These are phyloP conservation scores for Turnix velox DNA, from an alignment of 2,113 vertebrate genomes.

Conservation along the genomic window DNA sequence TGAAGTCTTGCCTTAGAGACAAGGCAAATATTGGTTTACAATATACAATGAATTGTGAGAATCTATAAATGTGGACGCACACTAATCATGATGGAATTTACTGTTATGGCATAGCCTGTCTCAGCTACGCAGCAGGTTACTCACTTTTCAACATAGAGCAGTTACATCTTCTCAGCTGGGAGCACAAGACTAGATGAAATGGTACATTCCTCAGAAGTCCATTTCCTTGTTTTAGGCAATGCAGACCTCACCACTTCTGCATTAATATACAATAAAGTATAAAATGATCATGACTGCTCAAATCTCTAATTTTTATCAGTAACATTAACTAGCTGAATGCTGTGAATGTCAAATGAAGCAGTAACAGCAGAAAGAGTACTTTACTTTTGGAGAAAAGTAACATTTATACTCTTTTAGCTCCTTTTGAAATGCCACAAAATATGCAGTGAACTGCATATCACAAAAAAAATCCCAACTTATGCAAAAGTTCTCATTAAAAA, in stretches of 20 bases:
- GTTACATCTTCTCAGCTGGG: background rate
- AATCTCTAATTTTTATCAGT: background rate
- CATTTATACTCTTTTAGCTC: background rate
- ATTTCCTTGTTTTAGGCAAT: background rate
- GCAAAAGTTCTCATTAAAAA: background rate
- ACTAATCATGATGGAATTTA: background rate
- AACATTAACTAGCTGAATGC: background rate
- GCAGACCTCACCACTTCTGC: background rate
- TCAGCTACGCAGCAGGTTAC: background rate
- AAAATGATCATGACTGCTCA: background rate
- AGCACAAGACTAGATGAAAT: background rate
- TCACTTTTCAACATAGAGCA: background rate
- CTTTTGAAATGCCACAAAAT: constrained; percentile 12
- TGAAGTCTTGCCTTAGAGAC: background rate
- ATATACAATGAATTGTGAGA: background rate
- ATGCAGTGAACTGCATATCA: background rate
- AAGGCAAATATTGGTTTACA: background rate
- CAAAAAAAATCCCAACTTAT: background rate
- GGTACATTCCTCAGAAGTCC: background rate
- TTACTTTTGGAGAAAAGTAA: background rate
- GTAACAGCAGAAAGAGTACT: background rate
- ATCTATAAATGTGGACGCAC: background rate
- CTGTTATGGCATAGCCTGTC: background rate
- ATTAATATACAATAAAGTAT: background rate
- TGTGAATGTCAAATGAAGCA: background rate